Base-by-base conservation (phyloP, 2,888 invertebrate genomes). In the Agonopterix subpropinquella region DNA sequence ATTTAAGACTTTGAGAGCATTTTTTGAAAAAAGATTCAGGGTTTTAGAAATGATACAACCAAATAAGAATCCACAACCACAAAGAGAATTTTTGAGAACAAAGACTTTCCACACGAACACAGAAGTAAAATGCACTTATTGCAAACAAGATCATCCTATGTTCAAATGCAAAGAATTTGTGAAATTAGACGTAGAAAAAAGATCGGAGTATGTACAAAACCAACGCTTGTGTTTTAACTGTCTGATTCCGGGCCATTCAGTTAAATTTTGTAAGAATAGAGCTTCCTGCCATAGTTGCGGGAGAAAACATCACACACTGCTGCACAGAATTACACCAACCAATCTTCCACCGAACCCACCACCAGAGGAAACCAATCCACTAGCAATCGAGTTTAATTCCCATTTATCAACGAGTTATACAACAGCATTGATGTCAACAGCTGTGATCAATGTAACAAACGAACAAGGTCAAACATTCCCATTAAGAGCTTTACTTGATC, bases 291-390 rank as follows among this genome's bases (percentile, higher is more conserved):
- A 51, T 2, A 45, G 42, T 10, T 61, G 57, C 53, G 53, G 55
- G 2, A 15, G 52, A 18, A 47, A 52, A 28, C 61, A 58, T 46
- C 61, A 61, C 36, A 45, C 50, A 1, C 8, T 58, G n/a, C 43
- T 61, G 10, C 56, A 61, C 28, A 53, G 36, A 54, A 11, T 13
- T 13, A 13, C 13, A 13, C 13, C 13, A 13, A 13, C 13, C 13
- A 13, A 13, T 13, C 13, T 13, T 13, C 13, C 13, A 13, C 13
- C 13, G 13, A 13, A 13, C 1, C 13, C 13, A 13, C 13, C 13
- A 13, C 13, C 13, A 41, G 48, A 41, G 7, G 2, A 39, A 4
- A 10, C 35, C n/a, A 1, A 11, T 1, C 9, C 18, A 10, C 28
- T 8, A 2, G 41, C 4, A 35, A 13, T n/a, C 8, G 28, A 44